Evolutionary conservation across 2,888 invertebrate species (phyloP), one percentile per base, ranked within the genome.

Genomic region (Tetranychus truncatus): DNA sequence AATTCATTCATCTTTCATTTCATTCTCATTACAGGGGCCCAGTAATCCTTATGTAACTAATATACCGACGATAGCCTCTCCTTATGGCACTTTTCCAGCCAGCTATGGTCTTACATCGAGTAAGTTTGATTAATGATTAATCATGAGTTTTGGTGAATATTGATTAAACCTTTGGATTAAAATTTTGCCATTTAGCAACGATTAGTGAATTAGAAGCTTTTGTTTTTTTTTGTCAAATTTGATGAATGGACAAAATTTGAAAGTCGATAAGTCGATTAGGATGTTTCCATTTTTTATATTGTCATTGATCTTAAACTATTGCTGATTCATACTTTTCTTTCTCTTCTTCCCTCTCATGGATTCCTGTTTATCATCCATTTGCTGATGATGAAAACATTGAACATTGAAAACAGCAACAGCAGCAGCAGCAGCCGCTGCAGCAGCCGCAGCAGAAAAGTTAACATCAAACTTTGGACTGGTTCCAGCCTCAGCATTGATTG

Each of bases 401-500:
- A 34, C 34, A 34, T 34, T 34, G 34, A 34, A 34, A 34, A 34
- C 34, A 34, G 34, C 34, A 34, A 34, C 34, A 34, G 34, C 34
- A 77, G 75, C 69, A 76, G 67, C 76, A 74, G 71, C 77, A 76
- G 65, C 76, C 75, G 55, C 76, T 74, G 75, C 78, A 65, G 77
- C 77, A 76, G 75, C 78, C 21, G 77, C 78, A 67, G 77, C 75
- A 72, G 75, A 75, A 45, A 75, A 76, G 71, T 74, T 76, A n/a
- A 21, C 72, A 46, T 73, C 76, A 46, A 74, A 72, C 45, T 76
- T 78, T 65, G 77, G 76, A 46, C 66, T 77, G 44, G 75, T 78
- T 76, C 81, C 89, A 88, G 81, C 89, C 65, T 78, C 80, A 84
- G 66, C 74, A 72, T 81, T 83, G 73, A 91, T 89, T 84, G 90